Percentiles rank a stretch among this genome's conserved stretches.
Conservation (phyloP, 2,888 invertebrate genomes). For the Acanthosepion esculentum region DNA sequence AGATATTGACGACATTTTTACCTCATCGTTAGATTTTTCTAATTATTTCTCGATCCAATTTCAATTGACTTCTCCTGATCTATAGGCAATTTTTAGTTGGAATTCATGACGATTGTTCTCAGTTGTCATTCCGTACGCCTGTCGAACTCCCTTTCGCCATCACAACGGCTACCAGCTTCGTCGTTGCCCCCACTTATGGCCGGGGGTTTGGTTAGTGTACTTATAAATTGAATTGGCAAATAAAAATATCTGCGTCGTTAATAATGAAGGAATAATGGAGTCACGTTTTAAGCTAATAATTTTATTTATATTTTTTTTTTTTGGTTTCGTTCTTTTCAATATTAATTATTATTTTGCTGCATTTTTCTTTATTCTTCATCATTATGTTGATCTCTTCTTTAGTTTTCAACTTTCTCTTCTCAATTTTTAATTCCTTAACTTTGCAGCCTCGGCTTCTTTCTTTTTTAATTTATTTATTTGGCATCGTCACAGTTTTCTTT, state of each 20-base stretch:
- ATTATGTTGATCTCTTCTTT: neutral
- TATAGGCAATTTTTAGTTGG: no score
- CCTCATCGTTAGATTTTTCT: no score
- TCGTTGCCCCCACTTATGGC: neutral
- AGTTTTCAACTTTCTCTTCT: no score
- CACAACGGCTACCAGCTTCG: no score
- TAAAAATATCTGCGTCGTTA: neutral
- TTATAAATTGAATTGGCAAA: neutral
- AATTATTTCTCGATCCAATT: no score
- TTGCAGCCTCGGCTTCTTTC: neutral
- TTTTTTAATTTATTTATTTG: neutral
- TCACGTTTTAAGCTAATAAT: neutral
- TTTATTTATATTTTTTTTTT: neutral
- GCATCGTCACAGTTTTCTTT: neutral
- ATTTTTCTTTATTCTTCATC: neutral
- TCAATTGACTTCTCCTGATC: no score
- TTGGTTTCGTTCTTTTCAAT: neutral
- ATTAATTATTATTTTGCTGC: neutral
- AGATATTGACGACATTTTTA: no score
- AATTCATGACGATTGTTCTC: no score
- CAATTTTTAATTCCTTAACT: no score
- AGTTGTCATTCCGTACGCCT: no score
- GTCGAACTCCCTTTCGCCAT: no score
- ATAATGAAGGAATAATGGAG: neutral
- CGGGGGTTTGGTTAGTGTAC: neutral